Percentiles rank a stretch among this genome's conserved stretches.
phyloP scores from a whole-genome alignment of 2,113 vertebrate species.

The Toxostoma redivivum region DNA sequence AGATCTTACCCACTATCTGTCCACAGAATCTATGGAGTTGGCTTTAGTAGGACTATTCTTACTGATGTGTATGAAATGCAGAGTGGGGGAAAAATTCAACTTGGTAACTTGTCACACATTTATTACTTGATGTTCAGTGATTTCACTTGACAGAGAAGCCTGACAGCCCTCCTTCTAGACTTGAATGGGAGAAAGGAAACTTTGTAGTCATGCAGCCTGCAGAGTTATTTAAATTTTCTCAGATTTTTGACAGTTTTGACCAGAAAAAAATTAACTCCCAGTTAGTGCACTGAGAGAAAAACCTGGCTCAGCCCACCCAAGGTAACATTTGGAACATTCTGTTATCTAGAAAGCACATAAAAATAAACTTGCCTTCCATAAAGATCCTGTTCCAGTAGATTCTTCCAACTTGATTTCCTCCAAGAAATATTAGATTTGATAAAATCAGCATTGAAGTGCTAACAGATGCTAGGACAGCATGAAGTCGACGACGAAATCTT shows the following conservation, averaged over 20 bases:
- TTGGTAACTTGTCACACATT: background rate
- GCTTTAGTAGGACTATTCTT: fast-evolving
- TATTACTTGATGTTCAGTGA: background rate
- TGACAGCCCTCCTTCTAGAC: background rate
- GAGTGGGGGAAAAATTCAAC: background rate
- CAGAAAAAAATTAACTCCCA: background rate
- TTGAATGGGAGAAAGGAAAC: background rate
- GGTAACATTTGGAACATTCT: background rate
- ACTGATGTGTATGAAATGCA: background rate
- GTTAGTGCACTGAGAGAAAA: background rate
- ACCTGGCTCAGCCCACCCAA: background rate
- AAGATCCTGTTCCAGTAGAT: conserved; percentile 94
- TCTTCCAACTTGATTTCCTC: conserved; percentile 86
- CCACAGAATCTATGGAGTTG: background rate
- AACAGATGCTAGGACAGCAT: conserved; percentile 85
- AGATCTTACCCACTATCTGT: background rate
- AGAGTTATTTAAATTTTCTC: background rate
- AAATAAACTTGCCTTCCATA: conserved; percentile 81
- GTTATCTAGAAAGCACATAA: background rate
- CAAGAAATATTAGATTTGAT: conserved; percentile 96
- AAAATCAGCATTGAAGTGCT: conserved; percentile 92
- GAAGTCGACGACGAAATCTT: conserved; percentile 76
- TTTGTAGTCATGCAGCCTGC: background rate
- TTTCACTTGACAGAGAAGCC: background rate
- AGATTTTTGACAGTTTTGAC: background rate